Evolutionary conservation across 2,113 vertebrate genomes (phyloP).

Genomic region (Phalacrocorax carbo): DNA sequence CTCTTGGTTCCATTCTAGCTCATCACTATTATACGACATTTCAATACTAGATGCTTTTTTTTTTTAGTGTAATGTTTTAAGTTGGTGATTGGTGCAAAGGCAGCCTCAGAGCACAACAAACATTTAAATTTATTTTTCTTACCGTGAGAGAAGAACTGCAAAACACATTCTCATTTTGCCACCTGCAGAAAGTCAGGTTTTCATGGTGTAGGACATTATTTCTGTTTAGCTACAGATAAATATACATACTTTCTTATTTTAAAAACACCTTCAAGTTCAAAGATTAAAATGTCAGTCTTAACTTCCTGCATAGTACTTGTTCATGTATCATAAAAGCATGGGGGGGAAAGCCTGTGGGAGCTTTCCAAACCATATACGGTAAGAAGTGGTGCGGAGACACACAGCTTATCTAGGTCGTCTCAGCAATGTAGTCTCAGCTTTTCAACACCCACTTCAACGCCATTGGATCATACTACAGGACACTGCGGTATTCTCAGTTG

Average conservation of each 20-base stretch:
- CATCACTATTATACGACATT: background rate
- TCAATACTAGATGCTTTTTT: background rate
- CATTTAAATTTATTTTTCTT: background rate
- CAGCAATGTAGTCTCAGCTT: background rate
- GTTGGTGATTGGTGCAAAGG: background rate
- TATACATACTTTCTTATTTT: background rate
- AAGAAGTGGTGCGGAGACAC: background rate
- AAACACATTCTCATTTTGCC: background rate
- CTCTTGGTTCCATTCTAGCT: background rate
- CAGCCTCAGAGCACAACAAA: background rate
- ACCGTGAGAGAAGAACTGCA: rapidly evolving
- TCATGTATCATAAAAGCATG: background rate
- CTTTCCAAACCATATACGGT: background rate
- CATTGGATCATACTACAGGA: background rate
- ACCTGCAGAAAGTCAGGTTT: background rate
- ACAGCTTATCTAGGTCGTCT: background rate
- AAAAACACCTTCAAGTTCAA: background rate
- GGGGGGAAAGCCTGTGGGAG: background rate
- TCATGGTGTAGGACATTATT: background rate
- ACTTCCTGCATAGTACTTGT: background rate
- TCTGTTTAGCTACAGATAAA: background rate
- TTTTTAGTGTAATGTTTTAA: background rate
- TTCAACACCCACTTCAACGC: background rate
- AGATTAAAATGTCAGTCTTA: background rate
- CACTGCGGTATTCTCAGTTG: background rate